These are phyloP conservation scores for Eucera pruinosa DNA, from an alignment of 2,888 invertebrate genomes.

Conservation along the genomic window DNA sequence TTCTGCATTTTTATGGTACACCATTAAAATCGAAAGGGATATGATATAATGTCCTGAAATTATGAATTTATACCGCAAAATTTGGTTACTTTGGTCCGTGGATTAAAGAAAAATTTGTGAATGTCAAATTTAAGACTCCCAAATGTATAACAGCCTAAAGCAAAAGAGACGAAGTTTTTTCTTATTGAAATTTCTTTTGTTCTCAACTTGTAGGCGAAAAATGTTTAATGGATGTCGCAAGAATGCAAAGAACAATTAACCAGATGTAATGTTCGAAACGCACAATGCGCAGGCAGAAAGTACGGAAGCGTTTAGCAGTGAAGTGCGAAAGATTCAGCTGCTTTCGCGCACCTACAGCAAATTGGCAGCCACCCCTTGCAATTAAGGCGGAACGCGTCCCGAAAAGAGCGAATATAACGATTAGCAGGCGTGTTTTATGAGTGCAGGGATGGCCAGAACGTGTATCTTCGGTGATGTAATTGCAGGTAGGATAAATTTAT, in stretches of 20 bases:
- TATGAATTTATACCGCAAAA: no score
- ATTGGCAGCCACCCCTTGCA: slow-evolving; percentile 46
- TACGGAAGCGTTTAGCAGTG: slow-evolving; percentile 8
- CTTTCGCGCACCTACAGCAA: slow-evolving; percentile 34
- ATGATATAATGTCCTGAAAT: no score
- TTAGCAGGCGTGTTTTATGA: slow-evolving; percentile 59
- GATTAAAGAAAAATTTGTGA: no score
- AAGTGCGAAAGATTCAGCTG: slow-evolving; percentile 45
- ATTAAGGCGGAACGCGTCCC: slow-evolving; percentile 57
- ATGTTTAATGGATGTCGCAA: no score
- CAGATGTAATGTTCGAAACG: not conserved
- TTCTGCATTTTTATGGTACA: no score
- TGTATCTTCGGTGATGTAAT: slow-evolving; percentile 43
- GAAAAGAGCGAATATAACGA: slow-evolving; percentile 52
- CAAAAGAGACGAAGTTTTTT: no score
- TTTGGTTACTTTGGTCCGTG: no score
- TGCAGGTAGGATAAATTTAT: slow-evolving; percentile 53
- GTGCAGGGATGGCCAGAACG: slow-evolving; percentile 23
- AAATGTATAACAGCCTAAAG: no score
- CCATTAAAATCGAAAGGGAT: no score
- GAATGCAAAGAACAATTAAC: not conserved
- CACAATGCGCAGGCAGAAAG: not conserved
- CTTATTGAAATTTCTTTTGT: no score
- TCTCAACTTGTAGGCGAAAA: no score
- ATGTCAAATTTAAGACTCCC: no score